Percentiles rank a stretch among this genome's conserved stretches.
Conservation (phyloP, 2,113 vertebrate species). For the Neolamprologus variostigma region DNA sequence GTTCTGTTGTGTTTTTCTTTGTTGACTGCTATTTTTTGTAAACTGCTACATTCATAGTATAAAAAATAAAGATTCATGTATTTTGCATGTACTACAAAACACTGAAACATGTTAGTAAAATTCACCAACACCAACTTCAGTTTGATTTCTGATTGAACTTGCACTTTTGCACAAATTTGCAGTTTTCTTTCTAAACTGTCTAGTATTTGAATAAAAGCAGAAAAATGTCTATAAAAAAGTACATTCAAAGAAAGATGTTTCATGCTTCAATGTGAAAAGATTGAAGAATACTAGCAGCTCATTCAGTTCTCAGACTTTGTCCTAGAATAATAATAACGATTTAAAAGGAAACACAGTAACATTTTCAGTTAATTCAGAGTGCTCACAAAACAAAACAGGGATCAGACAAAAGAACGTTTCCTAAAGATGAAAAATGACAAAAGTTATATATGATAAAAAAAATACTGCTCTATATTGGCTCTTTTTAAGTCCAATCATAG, state of each 20-base stretch:
- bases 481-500: neutral
- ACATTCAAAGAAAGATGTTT: neutral
- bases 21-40: neutral
- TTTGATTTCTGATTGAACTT: neutral
- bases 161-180: neutral
- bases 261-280: neutral
- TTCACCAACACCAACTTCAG: neutral
- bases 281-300: neutral
- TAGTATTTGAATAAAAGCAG: neutral
- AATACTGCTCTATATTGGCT: neutral
- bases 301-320: neutral
- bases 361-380: neutral
- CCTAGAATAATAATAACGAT: neutral
- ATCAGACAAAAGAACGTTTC: neutral
- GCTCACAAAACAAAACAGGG: neutral
- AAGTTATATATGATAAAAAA: neutral
- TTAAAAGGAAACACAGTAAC: neutral
- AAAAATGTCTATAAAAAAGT: neutral
- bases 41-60: neutral
- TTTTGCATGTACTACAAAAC: neutral
- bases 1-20: neutral
- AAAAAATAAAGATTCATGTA: neutral
- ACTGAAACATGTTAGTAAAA: neutral
- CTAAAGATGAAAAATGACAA: neutral
- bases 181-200: neutral